Evolutionary conservation across 1,140 invertebrate genomes (phyloP), one percentile per base, ranked within the genome.

Genomic region (Neomicropteryx cornuta): DNA sequence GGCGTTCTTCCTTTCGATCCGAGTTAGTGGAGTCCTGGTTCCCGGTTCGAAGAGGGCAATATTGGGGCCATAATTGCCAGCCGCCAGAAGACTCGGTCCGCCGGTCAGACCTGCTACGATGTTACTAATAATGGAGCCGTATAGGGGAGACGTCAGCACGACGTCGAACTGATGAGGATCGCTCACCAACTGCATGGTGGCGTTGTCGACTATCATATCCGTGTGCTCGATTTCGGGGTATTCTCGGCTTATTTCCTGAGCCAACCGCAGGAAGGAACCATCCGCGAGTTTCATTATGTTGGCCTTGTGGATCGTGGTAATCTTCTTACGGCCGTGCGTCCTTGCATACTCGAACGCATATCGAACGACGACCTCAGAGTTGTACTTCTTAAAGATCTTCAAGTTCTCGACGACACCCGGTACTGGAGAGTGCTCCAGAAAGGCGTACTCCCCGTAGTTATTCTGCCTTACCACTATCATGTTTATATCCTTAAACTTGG

Each of bases 81-180:
- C 80, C 17, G 79, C 76, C 4, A 75, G 64, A 4, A 83, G 58
- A 16, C 81, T 80, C 6, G 18, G 79, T 71, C 5, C 81, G 8
- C 81, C 81, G 22, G 79, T 73, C 5, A 83, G 50, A 14, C 81
- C 81, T 53, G 76, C 77, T 21, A 77, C 71, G 18, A 84, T 61
- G 52, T 83, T 84, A 16, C 72, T 73, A 13, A 84, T 63, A 45
- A 83, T 78, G 48, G 76, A 75, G 6, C 80, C 80, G 56, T 83
- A 83, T 10, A 83, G 56, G 55, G 83, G 83, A 0, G 80, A 77
- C 58, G 76, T 70, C 6, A 83, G 61, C 64, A 83, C 72, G 3
- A 83, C 76, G 66, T 83, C 79, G 67, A 83, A 83, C 52, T 83
- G 79, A 39, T 76, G 55, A 3, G 81, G 81, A 37, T 73, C 74